Percentiles rank a stretch among this genome's conserved stretches.
Evolutionary conservation across 2,797 vertebrate genomes (phyloP).

Genomic region (Halcyon chelicuti): DNA sequence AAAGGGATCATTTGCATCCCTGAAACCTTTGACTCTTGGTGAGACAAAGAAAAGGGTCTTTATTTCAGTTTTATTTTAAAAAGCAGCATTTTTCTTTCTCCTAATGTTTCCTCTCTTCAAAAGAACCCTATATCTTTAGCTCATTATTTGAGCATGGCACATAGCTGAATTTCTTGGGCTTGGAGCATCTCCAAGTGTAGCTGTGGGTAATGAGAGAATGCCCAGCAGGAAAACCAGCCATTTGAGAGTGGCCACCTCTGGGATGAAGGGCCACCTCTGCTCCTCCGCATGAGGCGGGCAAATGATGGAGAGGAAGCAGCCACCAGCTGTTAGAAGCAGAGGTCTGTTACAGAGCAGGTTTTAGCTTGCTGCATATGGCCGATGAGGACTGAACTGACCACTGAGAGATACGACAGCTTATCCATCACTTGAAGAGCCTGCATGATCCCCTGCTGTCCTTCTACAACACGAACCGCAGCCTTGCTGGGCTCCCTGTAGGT

Average conservation of each 20-base stretch:
- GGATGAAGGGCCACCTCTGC: not conserved
- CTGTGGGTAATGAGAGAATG: not conserved
- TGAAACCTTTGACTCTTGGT: not conserved
- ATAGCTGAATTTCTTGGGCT: not conserved
- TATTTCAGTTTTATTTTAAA: not conserved
- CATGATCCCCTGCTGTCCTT: not conserved
- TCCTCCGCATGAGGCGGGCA: not conserved
- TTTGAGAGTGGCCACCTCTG: not conserved
- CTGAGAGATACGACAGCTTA: constrained; percentile 28
- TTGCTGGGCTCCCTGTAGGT: not conserved
- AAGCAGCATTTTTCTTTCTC: not conserved
- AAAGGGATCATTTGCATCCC: not conserved
- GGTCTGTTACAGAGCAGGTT: not conserved
- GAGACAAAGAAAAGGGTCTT: not conserved
- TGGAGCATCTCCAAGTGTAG: not conserved
- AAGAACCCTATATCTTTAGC: not conserved
- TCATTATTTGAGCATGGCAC: not conserved
- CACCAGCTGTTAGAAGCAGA: not conserved
- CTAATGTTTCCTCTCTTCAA: not conserved
- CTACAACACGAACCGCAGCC: not conserved
- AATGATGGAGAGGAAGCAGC: not conserved
- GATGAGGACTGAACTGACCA: not conserved
- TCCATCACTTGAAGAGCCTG: not conserved
- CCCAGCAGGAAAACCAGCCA: constrained; percentile 4
- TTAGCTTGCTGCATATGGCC: not conserved